Base-by-base conservation (phyloP, 2,888 invertebrate genomes). In the Neocrepidodera transversa region DNA sequence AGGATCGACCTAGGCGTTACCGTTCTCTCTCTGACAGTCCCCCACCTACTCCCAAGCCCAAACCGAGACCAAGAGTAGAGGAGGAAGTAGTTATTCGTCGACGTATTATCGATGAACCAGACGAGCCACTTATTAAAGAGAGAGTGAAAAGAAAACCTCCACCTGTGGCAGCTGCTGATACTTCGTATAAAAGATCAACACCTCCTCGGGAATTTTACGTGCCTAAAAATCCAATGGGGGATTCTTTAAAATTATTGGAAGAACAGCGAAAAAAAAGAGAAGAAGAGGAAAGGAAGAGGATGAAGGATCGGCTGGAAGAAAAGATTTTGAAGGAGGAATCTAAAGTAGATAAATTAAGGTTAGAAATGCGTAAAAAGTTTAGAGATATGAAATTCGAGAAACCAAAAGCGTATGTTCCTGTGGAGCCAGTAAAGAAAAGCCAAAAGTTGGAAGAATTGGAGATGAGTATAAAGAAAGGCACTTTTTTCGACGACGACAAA, bases 401-500 rank as follows among this genome's bases (percentile, higher is more conserved):
- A 52, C 76, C 78, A 2, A 63, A 71, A 5, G 72, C 70, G 13
- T 80, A 78, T 61, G 70, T 73, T 23, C 79, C 80, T 0, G 54
- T 72, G 5, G 75, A 75, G 43, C 79, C 79, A 1, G 74, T 80
- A 1, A 72, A 73, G 64, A 79, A 79, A 61, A 79, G 79, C 49
- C 70, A 72, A 16, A 76, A 77, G 53, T 58, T 79, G 59, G 71
- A 74, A 48, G 79, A 78, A 59, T 58, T 76, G 59, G 79, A 80
- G 58, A 63, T 67, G 32, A 76, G 77, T 52, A 78, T 79, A 45
- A 70, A 68, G 50, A 76, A 76, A 38, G 79, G 79, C 3, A 78
- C 75, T 6, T 80, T 80, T 66, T 76, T 79, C 64, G 79, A 79
- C 36, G 75, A 79, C 65, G 77, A 77, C 47, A 70, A 71, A 30